These are phyloP conservation scores for Meteorus cinctellus DNA, from an alignment of 2,888 invertebrate species.

Conservation along the genomic window DNA sequence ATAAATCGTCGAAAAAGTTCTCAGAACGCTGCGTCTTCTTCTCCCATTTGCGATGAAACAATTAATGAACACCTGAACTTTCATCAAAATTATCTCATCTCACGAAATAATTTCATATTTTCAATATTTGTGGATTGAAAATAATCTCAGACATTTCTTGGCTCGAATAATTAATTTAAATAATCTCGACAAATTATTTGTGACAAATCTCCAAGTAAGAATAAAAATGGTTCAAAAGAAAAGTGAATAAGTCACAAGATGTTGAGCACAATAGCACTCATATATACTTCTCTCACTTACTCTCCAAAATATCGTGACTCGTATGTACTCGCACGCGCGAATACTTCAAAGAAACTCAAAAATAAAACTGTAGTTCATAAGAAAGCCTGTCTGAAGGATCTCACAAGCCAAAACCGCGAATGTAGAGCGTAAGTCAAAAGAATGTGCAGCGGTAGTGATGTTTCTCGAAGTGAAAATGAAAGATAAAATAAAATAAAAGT, in stretches of 20 bases:
- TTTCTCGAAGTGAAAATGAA: background rate
- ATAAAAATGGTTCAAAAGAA: background rate
- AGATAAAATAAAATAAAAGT: background rate
- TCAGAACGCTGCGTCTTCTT: too few relatives aligned
- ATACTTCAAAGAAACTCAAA: background rate
- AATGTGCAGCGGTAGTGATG: background rate
- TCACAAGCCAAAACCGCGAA: background rate
- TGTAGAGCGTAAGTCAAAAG: background rate
- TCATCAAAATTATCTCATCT: too few relatives aligned
- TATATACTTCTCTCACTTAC: background rate
- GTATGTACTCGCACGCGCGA: background rate
- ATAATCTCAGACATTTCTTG: too few relatives aligned
- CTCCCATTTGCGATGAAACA: too few relatives aligned
- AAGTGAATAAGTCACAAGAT: background rate
- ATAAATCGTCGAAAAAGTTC: too few relatives aligned
- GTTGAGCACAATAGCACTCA: background rate
- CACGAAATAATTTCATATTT: too few relatives aligned
- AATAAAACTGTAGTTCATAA: background rate
- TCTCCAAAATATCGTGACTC: too few relatives aligned
- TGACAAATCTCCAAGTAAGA: background rate
- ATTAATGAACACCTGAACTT: too few relatives aligned
- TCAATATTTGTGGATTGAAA: too few relatives aligned
- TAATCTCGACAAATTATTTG: too few relatives aligned
- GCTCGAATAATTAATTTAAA: too few relatives aligned
- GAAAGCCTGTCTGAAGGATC: slow-evolving; percentile 1